Evolutionary conservation across 2,888 invertebrate species (phyloP).

Genomic region (Ferrisia virgata): DNA sequence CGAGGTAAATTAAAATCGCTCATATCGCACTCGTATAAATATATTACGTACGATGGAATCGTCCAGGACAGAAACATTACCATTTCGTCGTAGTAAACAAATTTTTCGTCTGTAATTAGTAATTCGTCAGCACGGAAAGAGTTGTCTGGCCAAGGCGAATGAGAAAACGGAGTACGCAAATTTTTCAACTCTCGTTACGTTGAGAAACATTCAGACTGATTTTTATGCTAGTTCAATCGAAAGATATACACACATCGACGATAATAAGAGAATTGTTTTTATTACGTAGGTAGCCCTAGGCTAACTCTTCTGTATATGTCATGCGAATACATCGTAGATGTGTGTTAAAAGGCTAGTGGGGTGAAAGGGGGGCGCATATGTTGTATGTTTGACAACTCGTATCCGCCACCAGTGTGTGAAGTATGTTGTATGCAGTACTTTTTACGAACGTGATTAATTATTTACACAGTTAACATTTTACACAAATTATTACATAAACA

Average conservation of each 20-base stretch:
- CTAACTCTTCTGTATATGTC: neutral
- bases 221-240: neutral
- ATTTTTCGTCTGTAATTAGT: neutral
- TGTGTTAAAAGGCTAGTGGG: neutral
- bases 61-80: neutral
- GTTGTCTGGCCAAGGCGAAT: neutral
- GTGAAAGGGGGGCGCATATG: neutral
- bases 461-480: neutral
- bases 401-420: neutral
- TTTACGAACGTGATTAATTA: conserved; percentile 28
- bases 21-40: too few species aligned
- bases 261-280: neutral
- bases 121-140: neutral
- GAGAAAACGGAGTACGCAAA: neutral
- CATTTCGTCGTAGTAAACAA: neutral
- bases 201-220: neutral
- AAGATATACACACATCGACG: neutral
- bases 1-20: too few species aligned
- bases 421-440: neutral
- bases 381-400: neutral
- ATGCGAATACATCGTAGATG: neutral
- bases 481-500: conserved; percentile 17
- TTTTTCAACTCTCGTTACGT: neutral
- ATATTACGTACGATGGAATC: too few species aligned
- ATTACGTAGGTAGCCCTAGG: neutral